Base-by-base conservation (phyloP, 2,888 invertebrate genomes). In the Clunio marinus region DNA sequence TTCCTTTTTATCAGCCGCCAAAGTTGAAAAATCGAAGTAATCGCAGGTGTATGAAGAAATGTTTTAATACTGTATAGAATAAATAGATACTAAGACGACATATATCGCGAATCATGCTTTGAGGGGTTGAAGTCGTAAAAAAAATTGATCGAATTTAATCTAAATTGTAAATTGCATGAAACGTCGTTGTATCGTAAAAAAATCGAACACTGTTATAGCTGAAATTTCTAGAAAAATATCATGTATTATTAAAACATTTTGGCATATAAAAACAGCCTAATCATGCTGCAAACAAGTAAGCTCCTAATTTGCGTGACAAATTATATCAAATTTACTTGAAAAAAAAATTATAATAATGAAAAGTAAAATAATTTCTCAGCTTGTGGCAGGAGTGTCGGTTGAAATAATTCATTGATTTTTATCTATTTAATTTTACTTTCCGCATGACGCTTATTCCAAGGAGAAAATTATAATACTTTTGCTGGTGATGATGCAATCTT, bases 231-330 rank as follows among this genome's bases (percentile, higher is more conserved):
- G 41, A 51, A 7, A 51, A 51, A 51, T 51, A 2, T 22, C 20
- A 13, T n/a, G 51, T 3, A 51, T 17, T 4, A n/a, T n/a, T n/a
- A n/a, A n/a, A n/a, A n/a, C n/a, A n/a, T n/a, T n/a, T n/a, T n/a
- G n/a, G n/a, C n/a, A 22, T n/a, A 51, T 2, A 17, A 51, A 51
- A 51, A 22, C 51, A 2, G 4, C 17, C 22, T 51, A 51, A 51
- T 51, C 51, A 51, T 20, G 22, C 51, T 22, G 51, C n/a, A 22
- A 51, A 51, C 51, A 51, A 51, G 51, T 51, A 51, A 51, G 51
- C 41, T 15, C 13, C n/a, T 41, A 41, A 41, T 41, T n/a, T 51
- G 51, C 51, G 32, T 51, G 4, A 22, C 17, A 22, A 4, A 51
- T 51, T 4, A n/a, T 22, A 7, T 51, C 51, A 22, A 51, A 22